Conservation (phyloP, 2,113 vertebrate species). For the Pteronura brasiliensis region DNA sequence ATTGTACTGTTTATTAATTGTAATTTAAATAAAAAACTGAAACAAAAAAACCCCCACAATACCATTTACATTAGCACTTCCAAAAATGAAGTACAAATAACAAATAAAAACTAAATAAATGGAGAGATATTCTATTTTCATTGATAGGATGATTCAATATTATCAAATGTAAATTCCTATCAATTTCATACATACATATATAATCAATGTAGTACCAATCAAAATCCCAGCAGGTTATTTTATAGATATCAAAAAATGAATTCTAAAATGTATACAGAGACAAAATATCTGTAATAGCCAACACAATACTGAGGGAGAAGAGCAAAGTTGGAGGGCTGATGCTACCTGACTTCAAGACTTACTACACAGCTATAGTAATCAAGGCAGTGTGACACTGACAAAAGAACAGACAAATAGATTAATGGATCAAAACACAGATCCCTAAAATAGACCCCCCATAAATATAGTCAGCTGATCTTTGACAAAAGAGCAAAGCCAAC, state of each 20-base stretch:
- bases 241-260: neutral
- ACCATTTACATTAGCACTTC: neutral
- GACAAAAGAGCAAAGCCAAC: neutral
- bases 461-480: neutral
- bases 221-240: neutral
- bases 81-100: neutral
- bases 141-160: neutral
- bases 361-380: neutral
- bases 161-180: neutral
- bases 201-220: neutral
- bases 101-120: neutral
- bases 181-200: no score
- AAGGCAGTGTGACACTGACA: neutral
- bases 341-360: neutral
- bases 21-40: neutral
- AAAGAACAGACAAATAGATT: neutral
- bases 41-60: neutral
- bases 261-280: neutral
- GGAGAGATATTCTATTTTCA: neutral
- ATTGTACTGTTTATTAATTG: neutral
- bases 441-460: neutral
- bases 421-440: neutral
- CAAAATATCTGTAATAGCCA: neutral
- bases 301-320: neutral
- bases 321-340: neutral